Evolutionary conservation across 1,140 invertebrate species (phyloP), one percentile per base, ranked within the genome.

Genomic region (Ectropis grisescens): DNA sequence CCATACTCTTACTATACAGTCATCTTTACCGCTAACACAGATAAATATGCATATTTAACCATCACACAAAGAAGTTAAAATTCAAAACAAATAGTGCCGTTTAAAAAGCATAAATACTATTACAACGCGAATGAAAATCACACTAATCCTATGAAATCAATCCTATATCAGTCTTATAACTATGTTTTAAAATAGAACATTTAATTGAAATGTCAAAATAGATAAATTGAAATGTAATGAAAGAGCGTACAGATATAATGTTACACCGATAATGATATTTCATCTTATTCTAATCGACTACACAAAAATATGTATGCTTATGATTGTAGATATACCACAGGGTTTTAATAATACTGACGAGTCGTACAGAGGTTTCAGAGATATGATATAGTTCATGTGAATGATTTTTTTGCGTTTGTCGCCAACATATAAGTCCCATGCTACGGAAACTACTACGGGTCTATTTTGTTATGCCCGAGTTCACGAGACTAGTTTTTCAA

Each of bases 101-200:
- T 26, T 71, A 49, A 62, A 65, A 62, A 64, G 16, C 16, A 19
- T 19, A 4, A n/a, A n/a, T n/a, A n/a, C n/a, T n/a, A n/a, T n/a
- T n/a, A n/a, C n/a, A n/a, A n/a, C n/a, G n/a, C n/a, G 3, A 19
- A 19, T 19, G 3, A 19, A 19, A 19, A 19, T 8, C 8, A 19
- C 16, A 19, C 16, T 19, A 19, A 19, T 19, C 45, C 35, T 46
- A 49, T 30, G 29, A 60, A 60, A 41, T 37, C 53, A 71, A 71
- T 51, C 46, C 47, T 70, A 66, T 45, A 61, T 76, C 71, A 76
- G 71, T 76, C 71, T 76, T 76, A 76, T 70, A 53, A 59, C 66
- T 72, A 72, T 26, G 22, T 69, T 47, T 48, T 48, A 49, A 34
- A 48, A 51, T 50, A 30, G n/a, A n/a, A n/a, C 31, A 41, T 41